Base-by-base conservation (phyloP, 1,140 invertebrate species). In the Drosophila pseudoobscura region DNA sequence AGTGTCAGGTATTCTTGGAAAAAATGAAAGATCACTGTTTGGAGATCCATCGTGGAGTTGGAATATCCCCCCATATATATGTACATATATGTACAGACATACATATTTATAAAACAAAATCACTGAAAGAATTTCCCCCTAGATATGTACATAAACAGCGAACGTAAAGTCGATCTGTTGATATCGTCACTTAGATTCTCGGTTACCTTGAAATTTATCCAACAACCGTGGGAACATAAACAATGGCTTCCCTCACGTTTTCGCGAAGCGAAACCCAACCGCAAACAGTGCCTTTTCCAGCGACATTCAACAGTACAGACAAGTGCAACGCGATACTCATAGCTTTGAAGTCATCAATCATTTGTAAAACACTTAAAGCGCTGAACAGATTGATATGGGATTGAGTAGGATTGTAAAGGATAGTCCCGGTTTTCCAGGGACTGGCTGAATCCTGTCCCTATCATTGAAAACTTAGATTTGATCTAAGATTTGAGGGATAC, bases 211-310 rank as follows among this genome's bases (percentile, higher is more conserved):
- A 61, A 74, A 70, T 57, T 24, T 72, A 56, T 84, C 46, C 24
- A 50, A 80, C 49, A 66, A 82, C 78, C 82, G 82, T 87, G 82
- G 82, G 82, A 87, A 87, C 82, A 75, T 82, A 82, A 87, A 87
- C 74, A 87, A 59, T 70, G 62, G 58, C 43, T 64, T 61, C 44
- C 71, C 71, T 75, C 58, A 70, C 41, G 61, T 63, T 66, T 35
- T 64, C 52, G 65, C 43, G 24, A 50, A 31, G 44, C 41, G 61
- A 65, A 56, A 46, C 35, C 35, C 35, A 39, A 39, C 35, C 35
- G 35, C 31, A 56, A 56, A 56, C 43, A 56, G 20, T 17, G 43
- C 11, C 35, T 11, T 46, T 43, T 17, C 43, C 22, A 52, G 53
- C 39, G 20, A 57, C 49, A 64, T 74, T 74, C 35, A 70, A 68